A percentile compares a stretch with the other conserved stretches of the same genome.
These are phyloP conservation scores for Apodemia hepburni DNA, from an alignment of 2,888 invertebrate species.

Conservation along the genomic window DNA sequence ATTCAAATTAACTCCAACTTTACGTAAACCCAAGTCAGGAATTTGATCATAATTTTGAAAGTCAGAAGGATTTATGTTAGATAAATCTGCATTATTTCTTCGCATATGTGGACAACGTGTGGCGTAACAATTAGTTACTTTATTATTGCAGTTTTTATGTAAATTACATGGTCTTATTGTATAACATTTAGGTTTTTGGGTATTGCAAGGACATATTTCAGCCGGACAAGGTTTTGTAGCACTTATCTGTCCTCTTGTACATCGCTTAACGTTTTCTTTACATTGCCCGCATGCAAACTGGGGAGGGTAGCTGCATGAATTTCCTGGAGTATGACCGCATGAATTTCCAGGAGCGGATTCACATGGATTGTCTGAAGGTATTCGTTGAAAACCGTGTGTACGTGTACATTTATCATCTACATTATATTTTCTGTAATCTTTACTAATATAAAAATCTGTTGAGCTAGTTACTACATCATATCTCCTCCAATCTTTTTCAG, in stretches of 20 bases:
- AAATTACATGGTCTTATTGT: conserved; percentile 31
- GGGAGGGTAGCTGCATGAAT: background rate
- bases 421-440: conserved; percentile 40
- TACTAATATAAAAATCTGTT: conserved; percentile 28
- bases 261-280: conserved; percentile 34
- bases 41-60: conserved; percentile 23
- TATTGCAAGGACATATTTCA: conserved; percentile 42
- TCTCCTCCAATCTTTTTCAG: conserved; percentile 40
- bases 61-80: conserved; percentile 32
- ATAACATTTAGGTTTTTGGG: conserved; percentile 34
- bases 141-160: conserved; percentile 37
- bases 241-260: conserved; percentile 38
- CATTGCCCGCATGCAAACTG: conserved; percentile 15
- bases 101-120: conserved; percentile 31
- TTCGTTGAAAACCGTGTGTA: conserved; percentile 17
- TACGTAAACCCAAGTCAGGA: conserved; percentile 1
- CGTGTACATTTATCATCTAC: conserved; percentile 45
- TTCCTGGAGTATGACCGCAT: background rate
- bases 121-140: conserved; percentile 30
- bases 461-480: conserved; percentile 38
- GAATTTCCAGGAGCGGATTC: background rate
- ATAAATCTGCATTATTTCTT: conserved; percentile 26
- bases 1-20: background rate
- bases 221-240: conserved; percentile 21
- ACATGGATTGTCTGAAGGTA: background rate